phyloP scores from a whole-genome alignment of 2,113 vertebrate species.

The Laticauda colubrina region DNA sequence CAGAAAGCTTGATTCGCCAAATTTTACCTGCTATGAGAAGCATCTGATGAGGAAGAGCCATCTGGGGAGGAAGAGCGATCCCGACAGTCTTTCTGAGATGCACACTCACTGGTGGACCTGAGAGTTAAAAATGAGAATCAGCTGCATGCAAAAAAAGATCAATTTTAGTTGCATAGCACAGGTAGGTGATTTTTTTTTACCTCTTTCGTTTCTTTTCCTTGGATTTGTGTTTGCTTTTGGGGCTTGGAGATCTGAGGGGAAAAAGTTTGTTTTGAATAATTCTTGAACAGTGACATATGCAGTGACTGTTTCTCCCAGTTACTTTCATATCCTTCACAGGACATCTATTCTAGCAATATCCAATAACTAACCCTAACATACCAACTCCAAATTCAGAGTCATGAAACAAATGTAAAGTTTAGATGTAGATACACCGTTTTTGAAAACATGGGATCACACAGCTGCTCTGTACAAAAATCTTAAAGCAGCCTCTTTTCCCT shows the following conservation, averaged over 20 bases:
- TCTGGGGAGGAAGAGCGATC: constrained; percentile 65
- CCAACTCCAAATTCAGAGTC: not conserved
- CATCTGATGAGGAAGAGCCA: constrained; percentile 63
- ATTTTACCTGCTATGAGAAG: constrained; percentile 67
- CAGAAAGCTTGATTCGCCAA: constrained; percentile 23
- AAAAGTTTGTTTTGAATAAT: not conserved
- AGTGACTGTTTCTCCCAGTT: not conserved
- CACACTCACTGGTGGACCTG: constrained; percentile 66
- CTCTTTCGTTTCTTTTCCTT: constrained; percentile 71
- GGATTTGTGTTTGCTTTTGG: constrained; percentile 70
- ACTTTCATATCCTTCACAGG: not conserved
- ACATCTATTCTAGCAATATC: not conserved
- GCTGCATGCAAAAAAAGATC: not conserved
- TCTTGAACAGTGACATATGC: not conserved
- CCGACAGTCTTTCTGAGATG: constrained; percentile 61
- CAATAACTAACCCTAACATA: not conserved
- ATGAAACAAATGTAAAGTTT: not conserved
- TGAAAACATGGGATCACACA: not conserved
- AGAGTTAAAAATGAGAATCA: not conserved
- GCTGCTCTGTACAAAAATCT: not conserved
- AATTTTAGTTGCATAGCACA: not conserved
- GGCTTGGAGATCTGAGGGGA: constrained; percentile 61
- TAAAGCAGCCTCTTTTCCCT: not conserved
- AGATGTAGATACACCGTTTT: not conserved
- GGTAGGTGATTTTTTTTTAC: constrained; percentile 39